phyloP scores from a whole-genome alignment of 1,140 invertebrate species.

The Streblospio benedicti region DNA sequence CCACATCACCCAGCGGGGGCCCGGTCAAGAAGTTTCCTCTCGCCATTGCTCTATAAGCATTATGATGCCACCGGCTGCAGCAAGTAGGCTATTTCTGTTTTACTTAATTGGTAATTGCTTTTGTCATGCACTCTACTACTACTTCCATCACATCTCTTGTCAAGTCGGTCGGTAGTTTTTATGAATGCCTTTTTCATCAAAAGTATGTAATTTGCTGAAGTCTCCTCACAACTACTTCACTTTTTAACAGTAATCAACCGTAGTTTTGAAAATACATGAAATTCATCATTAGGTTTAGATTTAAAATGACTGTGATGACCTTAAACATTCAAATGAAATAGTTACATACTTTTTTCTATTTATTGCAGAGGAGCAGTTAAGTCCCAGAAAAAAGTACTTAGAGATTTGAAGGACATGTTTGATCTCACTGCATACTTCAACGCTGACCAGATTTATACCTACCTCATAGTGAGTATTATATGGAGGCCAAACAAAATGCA shows the following conservation, averaged over 20 bases:
- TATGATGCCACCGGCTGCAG: constrained; percentile 25
- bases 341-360: background rate
- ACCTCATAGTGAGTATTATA: constrained; percentile 30
- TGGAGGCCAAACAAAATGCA: background rate
- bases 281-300: too few species aligned
- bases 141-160: too few species aligned
- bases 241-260: too few species aligned
- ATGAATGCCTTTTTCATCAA: too few species aligned
- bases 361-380: constrained; percentile 4
- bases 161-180: too few species aligned
- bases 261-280: too few species aligned
- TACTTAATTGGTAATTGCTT: too few species aligned
- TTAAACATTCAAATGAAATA: background rate
- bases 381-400: constrained; percentile 23
- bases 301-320: background rate
- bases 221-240: too few species aligned
- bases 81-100: constrained; percentile 8
- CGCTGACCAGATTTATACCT: constrained; percentile 28
- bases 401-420: constrained; percentile 34
- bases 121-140: too few species aligned
- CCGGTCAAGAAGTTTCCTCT: constrained; percentile 27
- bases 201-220: too few species aligned
- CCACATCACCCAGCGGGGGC: constrained; percentile 22
- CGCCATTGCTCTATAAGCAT: constrained; percentile 28
- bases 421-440: constrained; percentile 32